These are phyloP conservation scores for Turdus rufiventris DNA, from an alignment of 2,113 vertebrate species.

Conservation along the genomic window DNA sequence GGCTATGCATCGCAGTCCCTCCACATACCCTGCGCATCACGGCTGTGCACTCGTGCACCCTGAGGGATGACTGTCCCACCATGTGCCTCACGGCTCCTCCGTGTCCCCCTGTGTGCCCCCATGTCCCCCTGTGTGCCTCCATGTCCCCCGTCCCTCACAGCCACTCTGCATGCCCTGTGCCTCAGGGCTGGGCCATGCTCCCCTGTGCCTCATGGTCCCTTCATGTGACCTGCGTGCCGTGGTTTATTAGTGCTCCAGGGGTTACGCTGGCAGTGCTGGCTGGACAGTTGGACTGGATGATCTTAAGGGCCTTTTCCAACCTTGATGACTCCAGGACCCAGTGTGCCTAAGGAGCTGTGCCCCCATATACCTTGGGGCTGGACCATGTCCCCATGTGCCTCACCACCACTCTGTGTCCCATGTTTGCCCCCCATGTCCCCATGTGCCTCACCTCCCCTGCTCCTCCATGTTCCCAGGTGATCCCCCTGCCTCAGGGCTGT, in stretches of 20 bases:
- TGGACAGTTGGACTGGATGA: not conserved
- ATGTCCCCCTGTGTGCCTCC: no score
- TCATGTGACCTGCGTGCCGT: fast-evolving
- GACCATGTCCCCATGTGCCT: not conserved
- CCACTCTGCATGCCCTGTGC: not conserved
- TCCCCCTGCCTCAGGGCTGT: not conserved
- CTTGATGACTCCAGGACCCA: not conserved
- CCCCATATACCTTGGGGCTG: not conserved
- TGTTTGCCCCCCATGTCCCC: not conserved
- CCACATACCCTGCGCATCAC: fast-evolving
- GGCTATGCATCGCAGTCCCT: not conserved
- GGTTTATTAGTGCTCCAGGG: not conserved
- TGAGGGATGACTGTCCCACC: not conserved
- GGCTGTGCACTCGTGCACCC: not conserved
- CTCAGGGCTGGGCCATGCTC: not conserved
- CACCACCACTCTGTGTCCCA: not conserved
- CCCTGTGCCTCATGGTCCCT: fast-evolving
- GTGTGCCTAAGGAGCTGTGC: not conserved
- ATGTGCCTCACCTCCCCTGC: not conserved
- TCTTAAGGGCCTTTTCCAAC: not conserved
- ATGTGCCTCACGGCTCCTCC: not conserved
- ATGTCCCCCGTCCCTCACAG: not conserved
- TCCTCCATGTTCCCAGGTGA: not conserved
- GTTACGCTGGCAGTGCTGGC: no score
- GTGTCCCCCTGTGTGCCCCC: not conserved